Evolutionary conservation across 2,888 invertebrate species (phyloP).

Genomic region (Cerastis rubricosa): DNA sequence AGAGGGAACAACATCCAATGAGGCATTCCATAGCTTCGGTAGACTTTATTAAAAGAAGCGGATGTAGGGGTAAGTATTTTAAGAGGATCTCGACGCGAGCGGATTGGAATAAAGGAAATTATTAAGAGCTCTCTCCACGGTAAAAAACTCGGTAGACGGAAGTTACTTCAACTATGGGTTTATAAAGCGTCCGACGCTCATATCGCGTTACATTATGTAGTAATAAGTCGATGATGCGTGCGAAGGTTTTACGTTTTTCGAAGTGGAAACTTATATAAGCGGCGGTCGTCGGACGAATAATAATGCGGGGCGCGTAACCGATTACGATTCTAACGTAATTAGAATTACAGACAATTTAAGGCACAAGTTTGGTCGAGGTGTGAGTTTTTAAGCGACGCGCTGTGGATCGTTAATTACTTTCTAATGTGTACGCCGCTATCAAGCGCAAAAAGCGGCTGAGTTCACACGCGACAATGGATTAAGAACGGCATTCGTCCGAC

Average conservation of each 20-base stretch:
- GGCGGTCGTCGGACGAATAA: constrained; percentile 77
- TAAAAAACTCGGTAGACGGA: constrained; percentile 86
- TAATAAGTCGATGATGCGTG: constrained; percentile 83
- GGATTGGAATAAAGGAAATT: constrained; percentile 90
- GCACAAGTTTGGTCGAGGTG: constrained; percentile 74
- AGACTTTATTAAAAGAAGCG: constrained; percentile 90
- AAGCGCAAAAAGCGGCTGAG: constrained; percentile 75
- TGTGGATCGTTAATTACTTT: constrained; percentile 85
- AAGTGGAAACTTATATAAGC: constrained; percentile 82
- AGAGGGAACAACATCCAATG: constrained; percentile 83
- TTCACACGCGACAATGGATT: constrained; percentile 86
- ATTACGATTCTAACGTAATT: constrained; percentile 84
- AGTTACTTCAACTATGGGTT: constrained; percentile 82
- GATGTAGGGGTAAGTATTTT: constrained; percentile 90
- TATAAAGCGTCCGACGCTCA: constrained; percentile 75
- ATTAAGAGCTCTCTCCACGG: constrained; percentile 86
- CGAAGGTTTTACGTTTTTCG: constrained; percentile 82
- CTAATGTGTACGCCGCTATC: constrained; percentile 83
- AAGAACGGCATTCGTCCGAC: constrained; percentile 74
- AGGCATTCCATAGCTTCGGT: constrained; percentile 87
- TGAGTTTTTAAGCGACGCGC: constrained; percentile 75
- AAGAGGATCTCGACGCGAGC: constrained; percentile 88
- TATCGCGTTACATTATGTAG: constrained; percentile 82
- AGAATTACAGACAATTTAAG: constrained; percentile 79
- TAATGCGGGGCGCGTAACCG: constrained; percentile 81